Base-by-base conservation (phyloP, 2,113 vertebrate genomes). In the Proterorhinus semilunaris region DNA sequence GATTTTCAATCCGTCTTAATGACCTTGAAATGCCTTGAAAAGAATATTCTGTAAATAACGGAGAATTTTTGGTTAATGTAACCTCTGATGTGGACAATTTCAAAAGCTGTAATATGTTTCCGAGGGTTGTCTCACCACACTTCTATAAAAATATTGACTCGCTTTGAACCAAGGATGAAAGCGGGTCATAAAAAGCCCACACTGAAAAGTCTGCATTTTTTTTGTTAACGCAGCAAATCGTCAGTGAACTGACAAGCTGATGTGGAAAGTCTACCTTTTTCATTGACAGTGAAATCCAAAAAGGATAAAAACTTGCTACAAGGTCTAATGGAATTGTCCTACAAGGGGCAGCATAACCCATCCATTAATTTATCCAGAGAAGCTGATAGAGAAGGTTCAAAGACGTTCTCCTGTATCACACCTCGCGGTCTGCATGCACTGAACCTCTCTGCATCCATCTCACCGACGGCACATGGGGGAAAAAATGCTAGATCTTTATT, bases 401-500 rank as follows among this genome's bases (percentile, higher is more conserved):
- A 45, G 45, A 59, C 53, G 57, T 51, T 42, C 65, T 69, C 13
- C 21, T 59, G 51, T 16, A 71, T 65, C 58, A 45, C 9, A 17
- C 16, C 16, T 10, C 7, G 27, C 52, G 21, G 64, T 54, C 44
- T 0, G 1, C 6, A 9, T 16, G 27, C 27, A 36, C 27, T 36
- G 27, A 36, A 36, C 27, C 27, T 36, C 27, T 36, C 27, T 36
- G 27, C 27, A 36, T 36, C 27, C 27, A 36, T 36, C 52, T 8
- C 16, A 5, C 9, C 16, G 3, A n/a, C n/a, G 8, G 52, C 52
- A 17, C 72, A 16, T 69, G 66, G 70, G 74, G 27, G 27, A 10
- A 21, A 70, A 77, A 86, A 78, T 66, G 75, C 74, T 84, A 85
- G 85, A 82, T 87, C 90, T 90, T 91, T 85, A 84, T 73, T 69